phyloP scores from a whole-genome alignment of 2,113 vertebrate species.

The Rhipidura dahli region DNA sequence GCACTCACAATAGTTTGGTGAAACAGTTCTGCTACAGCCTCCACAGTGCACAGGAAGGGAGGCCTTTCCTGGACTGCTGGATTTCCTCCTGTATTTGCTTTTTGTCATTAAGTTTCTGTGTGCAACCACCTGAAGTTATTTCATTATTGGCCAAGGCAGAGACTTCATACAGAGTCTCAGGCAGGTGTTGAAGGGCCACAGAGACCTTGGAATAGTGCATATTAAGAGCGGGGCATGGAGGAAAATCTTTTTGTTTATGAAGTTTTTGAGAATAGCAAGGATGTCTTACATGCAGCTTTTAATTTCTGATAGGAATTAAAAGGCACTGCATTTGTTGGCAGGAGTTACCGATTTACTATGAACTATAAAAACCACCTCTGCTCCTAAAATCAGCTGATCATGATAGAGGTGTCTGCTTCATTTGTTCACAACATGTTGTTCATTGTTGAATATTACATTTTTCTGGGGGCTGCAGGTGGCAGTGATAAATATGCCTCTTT shows the following conservation, averaged over 20 bases:
- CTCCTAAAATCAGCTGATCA: neutral
- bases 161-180: neutral
- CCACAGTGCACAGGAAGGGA: neutral
- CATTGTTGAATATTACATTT: neutral
- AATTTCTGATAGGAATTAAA: neutral
- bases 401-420: neutral
- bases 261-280: neutral
- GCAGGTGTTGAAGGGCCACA: neutral
- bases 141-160: neutral
- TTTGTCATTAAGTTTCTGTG: neutral
- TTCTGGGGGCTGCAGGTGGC: neutral
- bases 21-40: neutral
- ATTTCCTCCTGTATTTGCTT: neutral
- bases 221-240: neutral
- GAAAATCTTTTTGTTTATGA: neutral
- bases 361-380: neutral
- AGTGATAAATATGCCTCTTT: neutral
- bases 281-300: neutral
- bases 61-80: neutral
- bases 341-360: neutral
- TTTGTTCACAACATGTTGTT: neutral
- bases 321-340: neutral
- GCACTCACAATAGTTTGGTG: neutral
- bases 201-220: neutral
- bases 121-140: neutral